These are phyloP conservation scores for Cataglyphis cursor DNA, from an alignment of 2,888 invertebrate genomes.

Conservation along the genomic window DNA sequence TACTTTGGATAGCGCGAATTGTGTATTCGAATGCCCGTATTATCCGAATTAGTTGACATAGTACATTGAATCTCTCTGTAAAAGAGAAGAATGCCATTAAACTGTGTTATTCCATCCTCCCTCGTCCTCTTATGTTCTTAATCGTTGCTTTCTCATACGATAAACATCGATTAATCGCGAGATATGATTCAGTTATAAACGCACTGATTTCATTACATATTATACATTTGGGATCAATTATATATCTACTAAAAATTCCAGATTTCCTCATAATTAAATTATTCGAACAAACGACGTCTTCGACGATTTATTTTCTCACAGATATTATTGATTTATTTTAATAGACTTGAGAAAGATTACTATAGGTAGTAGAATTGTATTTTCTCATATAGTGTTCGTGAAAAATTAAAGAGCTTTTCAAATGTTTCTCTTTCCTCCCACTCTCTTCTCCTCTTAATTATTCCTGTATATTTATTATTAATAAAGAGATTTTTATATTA, in stretches of 20 bases:
- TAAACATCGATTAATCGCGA: slow-evolving; percentile 8
- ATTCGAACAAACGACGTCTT: neutral
- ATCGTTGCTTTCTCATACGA: slow-evolving; percentile 12
- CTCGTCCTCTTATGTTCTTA: slow-evolving; percentile 13
- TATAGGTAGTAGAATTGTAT: neutral
- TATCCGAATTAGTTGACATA: slow-evolving; percentile 41
- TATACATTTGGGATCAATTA: neutral
- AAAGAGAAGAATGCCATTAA: slow-evolving; percentile 50
- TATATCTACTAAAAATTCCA: neutral
- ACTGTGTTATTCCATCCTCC: slow-evolving; percentile 29
- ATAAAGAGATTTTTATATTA: too few species aligned
- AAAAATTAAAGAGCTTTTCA: neutral
- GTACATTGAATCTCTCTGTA: slow-evolving; percentile 13
- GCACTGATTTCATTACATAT: slow-evolving; percentile 5
- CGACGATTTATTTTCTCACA: neutral
- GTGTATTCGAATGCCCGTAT: slow-evolving; percentile 43
- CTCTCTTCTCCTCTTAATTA: neutral
- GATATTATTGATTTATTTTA: neutral
- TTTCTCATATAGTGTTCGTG: neutral
- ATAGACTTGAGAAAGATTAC: neutral
- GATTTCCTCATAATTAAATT: neutral
- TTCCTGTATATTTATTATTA: neutral
- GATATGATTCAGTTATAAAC: neutral
- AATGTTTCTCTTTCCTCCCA: too few species aligned
- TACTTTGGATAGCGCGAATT: slow-evolving; percentile 45